Evolutionary conservation across 2,113 vertebrate species (phyloP), one percentile per base, ranked within the genome.

Genomic region (Meles meles): DNA sequence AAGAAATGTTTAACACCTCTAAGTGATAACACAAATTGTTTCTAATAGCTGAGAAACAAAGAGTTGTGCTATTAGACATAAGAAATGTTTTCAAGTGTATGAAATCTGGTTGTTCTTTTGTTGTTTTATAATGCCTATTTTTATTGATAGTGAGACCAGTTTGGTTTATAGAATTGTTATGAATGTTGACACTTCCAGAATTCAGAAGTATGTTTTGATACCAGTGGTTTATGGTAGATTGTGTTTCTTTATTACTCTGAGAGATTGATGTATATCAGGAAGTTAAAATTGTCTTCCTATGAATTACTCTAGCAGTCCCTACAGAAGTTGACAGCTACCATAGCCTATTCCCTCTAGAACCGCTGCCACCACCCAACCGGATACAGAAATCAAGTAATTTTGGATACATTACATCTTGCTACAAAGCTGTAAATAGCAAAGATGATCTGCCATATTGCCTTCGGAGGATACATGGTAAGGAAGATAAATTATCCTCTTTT

Each of bases 381-480:
- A 99, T 99, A 98, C 99, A 99, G 98, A 99, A 99, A 99, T 99
- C 99, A 97, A 99, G 99, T 99, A 99, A 99, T 98, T 99, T 99
- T 98, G 99, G 99, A 96, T 99, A 99, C 97, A 99, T 99, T 96
- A 99, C 99, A 49, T 99, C 99, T 57, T 99, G 99, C 98, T 99
- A 99, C 98, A 99, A 99, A 99, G 99, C 99, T 69, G 99, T 99
- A 98, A 99, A 99, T 99, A 99, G 99, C 99, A 99, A 99, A 98
- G 99, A 99, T 98, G 99, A 99, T 97, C 98, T 99, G 98, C 99
- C 99, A 31, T 99, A 99, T 98, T 99, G 99, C 99, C 99, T 99
- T 98, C 99, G 99, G 96, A 99, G 99, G 98, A 99, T 99, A 99
- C 99, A 99, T 80, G 99, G 99, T 99, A 98, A 99, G 98, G 97